Evolutionary conservation across 2,888 invertebrate genomes (phyloP).

Genomic region (Julus scandinavius): DNA sequence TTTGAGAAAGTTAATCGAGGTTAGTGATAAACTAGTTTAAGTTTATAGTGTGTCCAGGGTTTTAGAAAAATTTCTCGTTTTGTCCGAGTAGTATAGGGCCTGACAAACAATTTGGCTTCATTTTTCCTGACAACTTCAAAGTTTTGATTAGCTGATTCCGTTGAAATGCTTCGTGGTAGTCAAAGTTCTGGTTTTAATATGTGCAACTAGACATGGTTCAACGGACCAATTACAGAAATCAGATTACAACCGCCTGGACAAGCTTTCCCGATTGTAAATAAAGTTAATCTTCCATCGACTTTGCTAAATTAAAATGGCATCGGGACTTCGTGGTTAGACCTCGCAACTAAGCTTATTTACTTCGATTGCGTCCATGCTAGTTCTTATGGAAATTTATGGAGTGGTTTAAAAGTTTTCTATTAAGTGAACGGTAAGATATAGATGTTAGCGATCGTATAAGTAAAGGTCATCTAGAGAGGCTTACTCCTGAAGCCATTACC

Average conservation of each 20-base stretch:
- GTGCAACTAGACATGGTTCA: neutral
- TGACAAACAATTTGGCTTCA: too few relatives aligned
- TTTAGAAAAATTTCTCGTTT: too few relatives aligned
- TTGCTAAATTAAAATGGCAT: neutral
- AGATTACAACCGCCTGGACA: neutral
- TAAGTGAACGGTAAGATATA: slow-evolving; percentile 9
- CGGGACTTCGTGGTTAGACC: neutral
- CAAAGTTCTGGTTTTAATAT: too few relatives aligned
- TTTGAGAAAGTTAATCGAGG: too few relatives aligned
- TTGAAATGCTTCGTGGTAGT: too few relatives aligned
- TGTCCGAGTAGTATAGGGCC: too few relatives aligned
- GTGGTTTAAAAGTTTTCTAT: slow-evolving; percentile 40
- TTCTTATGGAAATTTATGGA: slow-evolving; percentile 30
- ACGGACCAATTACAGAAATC: neutral
- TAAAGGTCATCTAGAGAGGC: slow-evolving; percentile 23
- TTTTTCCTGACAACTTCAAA: too few relatives aligned
- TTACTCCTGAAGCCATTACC: slow-evolving; percentile 17
- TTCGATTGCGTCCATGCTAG: slow-evolving; percentile 6
- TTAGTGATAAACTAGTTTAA: too few relatives aligned
- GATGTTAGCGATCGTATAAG: slow-evolving; percentile 5
- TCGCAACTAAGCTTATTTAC: neutral
- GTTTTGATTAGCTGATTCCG: too few relatives aligned
- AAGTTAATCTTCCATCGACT: neutral
- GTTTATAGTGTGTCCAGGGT: too few relatives aligned
- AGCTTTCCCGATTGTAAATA: neutral